Base-by-base conservation (phyloP, 2,797 vertebrate species). In the Channa striata region DNA sequence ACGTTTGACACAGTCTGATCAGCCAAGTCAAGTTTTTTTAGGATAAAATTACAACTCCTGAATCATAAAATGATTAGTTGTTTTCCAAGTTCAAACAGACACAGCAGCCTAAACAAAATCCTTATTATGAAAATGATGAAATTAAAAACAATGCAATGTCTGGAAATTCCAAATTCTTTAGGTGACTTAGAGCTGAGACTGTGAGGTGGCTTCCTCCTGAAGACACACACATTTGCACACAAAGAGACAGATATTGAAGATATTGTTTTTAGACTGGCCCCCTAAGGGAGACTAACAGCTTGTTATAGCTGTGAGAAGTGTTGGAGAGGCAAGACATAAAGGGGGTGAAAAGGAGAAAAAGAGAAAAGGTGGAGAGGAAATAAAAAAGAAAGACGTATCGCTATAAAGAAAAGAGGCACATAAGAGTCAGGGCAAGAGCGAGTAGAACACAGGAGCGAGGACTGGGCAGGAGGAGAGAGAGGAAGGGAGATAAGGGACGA, bases 271-370 rank as follows among this genome's bases (percentile, higher is more conserved):
- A 43, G 36, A 37, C 36, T 30, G 25, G 6, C 42, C 5, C 42
- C 14, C 16, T n/a, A 43, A 5, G 42, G 42, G 14, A 43, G 42
- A 43, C 16, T 17, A 43, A 40, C 39, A 49, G 53, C 59, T 49
- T 43, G 60, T 54, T 59, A 59, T 6, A 42, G 56, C 19, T 59
- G 21, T 19, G 20, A 53, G 19, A 34, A 53, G n/a, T 51, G 13
- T 17, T 42, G 19, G 36, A 53, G 13, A 51, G 7, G 21, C n/a
- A 33, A 51, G 16, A n/a, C 42, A n/a, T 16, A 17, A 43, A 43
- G 42, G 6, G 42, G 8, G 25, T 11, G 9, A 8, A 50, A 30
- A 11, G 30, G 16, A 40, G 56, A 36, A 30, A 5, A 10, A 19
- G 21, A 30, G 46, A 0, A 33, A 40, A 36, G 34, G 8, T 11